Conservation (phyloP, 1,140 invertebrate species). For the Aphelenchoides fujianensis region DNA sequence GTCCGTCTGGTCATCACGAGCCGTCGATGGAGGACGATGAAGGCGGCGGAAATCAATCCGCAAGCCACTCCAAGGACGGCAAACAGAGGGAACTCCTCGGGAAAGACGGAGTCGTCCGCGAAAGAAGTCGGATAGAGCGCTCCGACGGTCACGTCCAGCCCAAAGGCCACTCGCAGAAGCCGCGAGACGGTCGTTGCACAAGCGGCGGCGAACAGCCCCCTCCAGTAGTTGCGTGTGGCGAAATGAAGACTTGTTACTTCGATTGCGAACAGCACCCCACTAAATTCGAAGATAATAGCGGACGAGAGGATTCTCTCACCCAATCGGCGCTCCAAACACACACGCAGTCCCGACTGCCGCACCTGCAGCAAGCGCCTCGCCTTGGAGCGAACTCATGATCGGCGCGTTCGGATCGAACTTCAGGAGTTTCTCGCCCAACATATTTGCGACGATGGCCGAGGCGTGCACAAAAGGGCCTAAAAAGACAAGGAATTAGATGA, state of each 20-base stretch:
- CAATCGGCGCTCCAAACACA: constrained; percentile 1
- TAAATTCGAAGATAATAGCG: constrained; percentile 27
- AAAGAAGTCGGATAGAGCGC: constrained; percentile 67
- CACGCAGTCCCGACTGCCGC: not conserved
- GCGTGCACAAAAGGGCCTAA: constrained; percentile 62
- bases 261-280: constrained; percentile 95
- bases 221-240: constrained; percentile 96
- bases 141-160: no score
- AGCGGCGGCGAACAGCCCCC: constrained; percentile 94
- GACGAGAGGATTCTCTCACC: not conserved
- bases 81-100: constrained; percentile 89
- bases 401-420: constrained; percentile 20
- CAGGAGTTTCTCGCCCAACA: constrained; percentile 40
- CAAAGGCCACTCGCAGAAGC: constrained; percentile 64
- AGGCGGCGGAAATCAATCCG: constrained; percentile 82
- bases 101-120: constrained; percentile 88
- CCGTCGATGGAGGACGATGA: constrained; percentile 85
- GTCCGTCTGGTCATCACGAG: constrained; percentile 92
- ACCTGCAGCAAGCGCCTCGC: constrained; percentile 57
- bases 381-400: constrained; percentile 25
- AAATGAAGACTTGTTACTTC: constrained; percentile 99
- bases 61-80: constrained; percentile 81
- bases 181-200: constrained; percentile 92
- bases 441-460: constrained; percentile 54
- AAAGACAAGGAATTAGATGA: no score